Base-by-base conservation (phyloP, 2,113 vertebrate genomes). In the Elaphurus davidianus region DNA sequence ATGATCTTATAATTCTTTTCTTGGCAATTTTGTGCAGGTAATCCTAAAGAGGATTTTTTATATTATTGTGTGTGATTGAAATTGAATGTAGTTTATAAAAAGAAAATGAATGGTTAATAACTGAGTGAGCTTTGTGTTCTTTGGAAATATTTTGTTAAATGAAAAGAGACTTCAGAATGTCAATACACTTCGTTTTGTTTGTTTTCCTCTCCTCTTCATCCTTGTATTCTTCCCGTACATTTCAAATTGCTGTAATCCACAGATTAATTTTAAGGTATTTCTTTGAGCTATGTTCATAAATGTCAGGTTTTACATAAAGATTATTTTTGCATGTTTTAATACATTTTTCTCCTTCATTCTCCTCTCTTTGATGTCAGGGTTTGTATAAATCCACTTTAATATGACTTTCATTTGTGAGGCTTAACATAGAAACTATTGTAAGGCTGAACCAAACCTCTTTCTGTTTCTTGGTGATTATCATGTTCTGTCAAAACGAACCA, bases 11-110 rank as follows among this genome's bases (percentile, higher is more conserved):
- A 64, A 83, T 81, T 74, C 82, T 92, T 94, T 90, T 25, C 92
- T 82, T 67, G 92, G 87, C 97, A 94, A 97, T 97, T 97, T 95
- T 84, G 91, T 57, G 81, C 71, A 94, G 89, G 94, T 98, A 98
- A 98, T 98, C 96, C 96, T 94, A 96, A 97, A 79, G 97, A 91
- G 47, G 96, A 97, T 96, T 98, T 96, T 96, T 96, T 87, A 45
- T 82, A 67, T 90, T 91, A 94, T 45, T 93, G 89, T 50, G 33
- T 78, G 25, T 91, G 97, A 96, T 98, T 91, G 97, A 98, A 98
- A 97, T 50, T 55, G 94, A 97, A 95, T 54, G 54, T 83, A 79
- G 92, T 86, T 92, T 94, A 40, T 91, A 93, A 87, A 96, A 95
- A 92, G n/a, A 78, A 96, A 94, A 83, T 55, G 94, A 91, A 94